Evolutionary conservation across 2,113 vertebrate species (phyloP).

Genomic region (Triplophysa siluroides): DNA sequence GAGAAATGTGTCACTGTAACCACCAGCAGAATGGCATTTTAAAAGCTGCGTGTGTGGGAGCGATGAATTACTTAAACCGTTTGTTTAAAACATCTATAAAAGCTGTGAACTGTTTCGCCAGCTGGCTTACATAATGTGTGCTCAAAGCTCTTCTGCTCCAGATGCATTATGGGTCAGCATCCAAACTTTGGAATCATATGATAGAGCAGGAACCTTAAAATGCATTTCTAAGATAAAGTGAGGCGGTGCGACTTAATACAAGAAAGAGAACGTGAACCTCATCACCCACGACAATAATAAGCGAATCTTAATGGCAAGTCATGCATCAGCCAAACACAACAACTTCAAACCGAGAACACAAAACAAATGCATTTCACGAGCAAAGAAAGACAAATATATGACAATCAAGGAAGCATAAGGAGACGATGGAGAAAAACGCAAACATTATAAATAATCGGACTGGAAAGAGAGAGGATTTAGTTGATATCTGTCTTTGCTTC

Average conservation of each 20-base stretch:
- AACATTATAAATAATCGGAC: background rate
- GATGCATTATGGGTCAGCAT: slow-evolving; percentile 20
- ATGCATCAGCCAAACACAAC: background rate
- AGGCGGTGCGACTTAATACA: background rate
- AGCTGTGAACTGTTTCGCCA: background rate
- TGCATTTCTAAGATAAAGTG: slow-evolving; percentile 27
- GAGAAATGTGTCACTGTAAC: background rate
- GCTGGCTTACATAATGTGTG: slow-evolving; percentile 27
- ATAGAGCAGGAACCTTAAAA: slow-evolving; percentile 1
- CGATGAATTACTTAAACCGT: background rate
- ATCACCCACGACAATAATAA: slow-evolving; percentile 19
- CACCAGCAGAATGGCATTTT: background rate
- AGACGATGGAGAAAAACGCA: background rate
- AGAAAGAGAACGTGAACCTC: slow-evolving; percentile 7
- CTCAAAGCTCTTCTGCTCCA: background rate
- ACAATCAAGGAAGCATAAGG: background rate
- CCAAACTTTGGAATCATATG: slow-evolving; percentile 33
- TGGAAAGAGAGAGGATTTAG: background rate
- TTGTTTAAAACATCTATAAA: slow-evolving; percentile 21
- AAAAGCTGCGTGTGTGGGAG: background rate
- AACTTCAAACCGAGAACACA: background rate
- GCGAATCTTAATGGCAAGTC: background rate
- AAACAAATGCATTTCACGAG: slow-evolving; percentile 6
- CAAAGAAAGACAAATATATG: background rate
- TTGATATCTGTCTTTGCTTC: background rate